These are phyloP conservation scores for Heliconius ethilla DNA, from an alignment of 2,888 invertebrate genomes.

Conservation along the genomic window DNA sequence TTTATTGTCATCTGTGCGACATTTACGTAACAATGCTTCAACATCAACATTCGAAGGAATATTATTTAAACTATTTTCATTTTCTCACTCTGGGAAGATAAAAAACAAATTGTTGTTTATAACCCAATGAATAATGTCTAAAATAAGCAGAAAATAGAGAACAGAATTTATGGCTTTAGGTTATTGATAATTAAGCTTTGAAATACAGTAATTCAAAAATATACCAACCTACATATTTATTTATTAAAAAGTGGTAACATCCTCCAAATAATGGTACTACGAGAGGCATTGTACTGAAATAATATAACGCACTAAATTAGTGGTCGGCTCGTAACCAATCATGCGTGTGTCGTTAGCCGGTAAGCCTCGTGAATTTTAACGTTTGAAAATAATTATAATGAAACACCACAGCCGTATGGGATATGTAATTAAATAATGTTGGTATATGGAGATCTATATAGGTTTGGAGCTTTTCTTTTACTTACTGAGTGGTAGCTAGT, in stretches of 20 bases:
- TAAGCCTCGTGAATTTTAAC: constrained; percentile 37
- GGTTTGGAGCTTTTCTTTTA: background rate
- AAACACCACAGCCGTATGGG: background rate
- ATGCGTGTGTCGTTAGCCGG: constrained; percentile 38
- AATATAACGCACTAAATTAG: constrained; percentile 42
- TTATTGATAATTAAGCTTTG: too few species aligned
- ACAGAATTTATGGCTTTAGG: too few species aligned
- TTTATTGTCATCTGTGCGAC: too few species aligned
- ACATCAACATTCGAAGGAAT: too few species aligned
- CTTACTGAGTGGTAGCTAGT: too few species aligned
- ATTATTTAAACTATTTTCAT: too few species aligned
- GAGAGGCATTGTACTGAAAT: constrained; percentile 33
- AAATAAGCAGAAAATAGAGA: too few species aligned
- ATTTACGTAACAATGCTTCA: too few species aligned
- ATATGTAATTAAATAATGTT: constrained; percentile 5
- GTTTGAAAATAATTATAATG: constrained; percentile 26
- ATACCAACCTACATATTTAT: background rate
- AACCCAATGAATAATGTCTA: too few species aligned
- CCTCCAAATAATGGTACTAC: background rate
- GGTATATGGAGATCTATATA: background rate
- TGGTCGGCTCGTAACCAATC: constrained; percentile 39
- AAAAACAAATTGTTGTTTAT: too few species aligned
- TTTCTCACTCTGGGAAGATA: too few species aligned
- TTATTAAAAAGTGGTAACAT: background rate
- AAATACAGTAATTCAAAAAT: background rate